Evolutionary conservation across 2,113 vertebrate species (phyloP).

Genomic region (Calidris pugnax): DNA sequence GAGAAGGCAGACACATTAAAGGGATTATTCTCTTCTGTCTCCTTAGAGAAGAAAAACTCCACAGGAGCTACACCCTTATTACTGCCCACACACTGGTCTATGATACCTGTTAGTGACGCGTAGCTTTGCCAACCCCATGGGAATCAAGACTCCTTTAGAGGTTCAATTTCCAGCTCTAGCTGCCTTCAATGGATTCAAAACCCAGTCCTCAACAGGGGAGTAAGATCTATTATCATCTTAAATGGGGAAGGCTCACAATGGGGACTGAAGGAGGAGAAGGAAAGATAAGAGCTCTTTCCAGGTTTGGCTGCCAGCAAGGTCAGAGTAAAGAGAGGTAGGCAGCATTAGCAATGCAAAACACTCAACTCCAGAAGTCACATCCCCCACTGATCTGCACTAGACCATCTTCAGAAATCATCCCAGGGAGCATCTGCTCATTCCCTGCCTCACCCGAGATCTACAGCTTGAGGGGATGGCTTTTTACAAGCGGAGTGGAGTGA

Average conservation of each 20-base stretch:
- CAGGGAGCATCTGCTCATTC: background rate
- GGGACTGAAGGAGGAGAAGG: background rate
- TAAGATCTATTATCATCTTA: background rate
- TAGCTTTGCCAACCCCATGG: background rate
- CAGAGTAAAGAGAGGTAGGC: background rate
- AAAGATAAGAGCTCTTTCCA: background rate
- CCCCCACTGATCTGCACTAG: background rate
- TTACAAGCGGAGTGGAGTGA: background rate
- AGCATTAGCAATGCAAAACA: background rate
- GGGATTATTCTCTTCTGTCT: background rate
- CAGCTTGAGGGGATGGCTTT: background rate
- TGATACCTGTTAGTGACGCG: background rate
- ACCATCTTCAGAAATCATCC: background rate
- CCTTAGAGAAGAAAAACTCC: background rate
- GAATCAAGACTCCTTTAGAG: background rate
- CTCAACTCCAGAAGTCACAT: background rate
- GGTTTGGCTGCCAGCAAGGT: background rate
- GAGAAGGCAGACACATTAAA: background rate
- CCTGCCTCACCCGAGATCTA: background rate
- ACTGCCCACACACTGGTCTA: background rate
- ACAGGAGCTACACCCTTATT: background rate
- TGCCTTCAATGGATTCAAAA: background rate
- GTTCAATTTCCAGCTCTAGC: background rate
- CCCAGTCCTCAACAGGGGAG: background rate
- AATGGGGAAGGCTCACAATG: background rate